A percentile compares a stretch with the other conserved stretches of the same genome.
Evolutionary conservation across 37 sponge, comb jelly and placozoan species (phyloP).

Genomic region (Bolinopsis microptera): DNA sequence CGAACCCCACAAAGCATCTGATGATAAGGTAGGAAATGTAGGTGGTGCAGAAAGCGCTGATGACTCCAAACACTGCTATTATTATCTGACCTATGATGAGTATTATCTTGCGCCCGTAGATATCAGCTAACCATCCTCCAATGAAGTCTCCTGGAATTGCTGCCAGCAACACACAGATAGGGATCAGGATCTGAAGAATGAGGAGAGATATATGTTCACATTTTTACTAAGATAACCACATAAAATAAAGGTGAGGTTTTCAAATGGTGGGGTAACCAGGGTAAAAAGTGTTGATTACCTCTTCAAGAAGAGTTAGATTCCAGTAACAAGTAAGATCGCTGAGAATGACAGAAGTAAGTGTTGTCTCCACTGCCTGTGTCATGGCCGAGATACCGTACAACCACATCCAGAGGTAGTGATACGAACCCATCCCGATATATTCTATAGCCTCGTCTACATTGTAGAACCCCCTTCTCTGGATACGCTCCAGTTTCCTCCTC

Average conservation of each 20-base stretch:
- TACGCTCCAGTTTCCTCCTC: background rate
- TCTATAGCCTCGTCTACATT: conserved; percentile 13
- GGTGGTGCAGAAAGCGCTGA: background rate
- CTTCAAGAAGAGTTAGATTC: background rate
- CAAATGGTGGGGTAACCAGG: too few species aligned
- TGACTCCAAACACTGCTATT: background rate
- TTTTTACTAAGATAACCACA: too few species aligned
- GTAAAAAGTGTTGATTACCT: background rate
- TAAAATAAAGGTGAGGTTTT: too few species aligned
- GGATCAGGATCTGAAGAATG: background rate
- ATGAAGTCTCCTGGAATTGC: conserved; percentile 1
- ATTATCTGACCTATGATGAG: background rate
- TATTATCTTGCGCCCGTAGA: background rate
- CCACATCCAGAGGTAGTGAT: conserved; percentile 32
- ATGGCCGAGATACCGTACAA: conserved; percentile 35
- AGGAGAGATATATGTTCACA: background rate
- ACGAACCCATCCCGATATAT: background rate
- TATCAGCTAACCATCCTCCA: conserved; percentile 6
- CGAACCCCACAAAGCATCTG: conserved; percentile 17
- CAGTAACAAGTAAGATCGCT: conserved; percentile 13
- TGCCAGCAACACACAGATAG: background rate
- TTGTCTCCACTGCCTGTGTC: conserved; percentile 18
- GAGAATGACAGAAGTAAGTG: conserved; percentile 22
- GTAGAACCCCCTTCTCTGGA: background rate
- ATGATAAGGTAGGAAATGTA: conserved; percentile 2